These are phyloP conservation scores for Drosophila buzzatii DNA, from an alignment of 2,888 invertebrate genomes.

Conservation along the genomic window DNA sequence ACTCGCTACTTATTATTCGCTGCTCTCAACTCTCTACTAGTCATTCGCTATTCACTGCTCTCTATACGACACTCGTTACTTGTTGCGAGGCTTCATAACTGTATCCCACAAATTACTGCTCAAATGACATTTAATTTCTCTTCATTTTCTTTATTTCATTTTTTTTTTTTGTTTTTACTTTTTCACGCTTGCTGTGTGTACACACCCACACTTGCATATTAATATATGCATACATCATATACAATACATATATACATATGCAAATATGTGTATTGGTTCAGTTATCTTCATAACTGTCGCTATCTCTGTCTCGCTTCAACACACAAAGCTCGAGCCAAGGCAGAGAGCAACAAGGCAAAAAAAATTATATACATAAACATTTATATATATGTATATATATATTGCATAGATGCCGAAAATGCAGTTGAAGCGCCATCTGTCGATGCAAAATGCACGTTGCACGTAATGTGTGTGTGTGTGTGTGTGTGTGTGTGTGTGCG, in stretches of 20 bases:
- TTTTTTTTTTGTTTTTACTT: not conserved
- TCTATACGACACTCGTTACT: not conserved
- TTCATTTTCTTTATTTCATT: not conserved
- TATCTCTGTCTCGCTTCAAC: conserved; percentile 28
- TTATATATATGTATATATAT: no score
- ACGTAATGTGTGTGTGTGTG: conserved; percentile 11
- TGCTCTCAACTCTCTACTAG: no score
- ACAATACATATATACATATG: conserved; percentile 2
- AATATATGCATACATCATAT: not conserved
- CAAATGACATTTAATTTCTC: conserved; percentile 2
- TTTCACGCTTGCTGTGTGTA: conserved; percentile 34
- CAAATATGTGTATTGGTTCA: conserved; percentile 4
- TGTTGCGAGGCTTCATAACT: not conserved
- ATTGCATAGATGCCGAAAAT: conserved; percentile 29
- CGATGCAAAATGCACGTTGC: conserved; percentile 56
- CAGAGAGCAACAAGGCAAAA: not conserved
- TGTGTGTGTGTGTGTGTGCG: conserved; percentile 28
- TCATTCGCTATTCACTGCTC: not conserved
- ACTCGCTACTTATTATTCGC: no score
- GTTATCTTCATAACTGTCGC: conserved; percentile 11
- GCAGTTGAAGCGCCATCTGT: conserved; percentile 57
- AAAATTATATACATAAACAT: not conserved
- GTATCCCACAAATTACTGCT: not conserved
- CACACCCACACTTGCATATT: not conserved
- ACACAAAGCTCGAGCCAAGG: not conserved